phyloP scores from a whole-genome alignment of 2,113 vertebrate genomes.

The Coreoperca whiteheadi region DNA sequence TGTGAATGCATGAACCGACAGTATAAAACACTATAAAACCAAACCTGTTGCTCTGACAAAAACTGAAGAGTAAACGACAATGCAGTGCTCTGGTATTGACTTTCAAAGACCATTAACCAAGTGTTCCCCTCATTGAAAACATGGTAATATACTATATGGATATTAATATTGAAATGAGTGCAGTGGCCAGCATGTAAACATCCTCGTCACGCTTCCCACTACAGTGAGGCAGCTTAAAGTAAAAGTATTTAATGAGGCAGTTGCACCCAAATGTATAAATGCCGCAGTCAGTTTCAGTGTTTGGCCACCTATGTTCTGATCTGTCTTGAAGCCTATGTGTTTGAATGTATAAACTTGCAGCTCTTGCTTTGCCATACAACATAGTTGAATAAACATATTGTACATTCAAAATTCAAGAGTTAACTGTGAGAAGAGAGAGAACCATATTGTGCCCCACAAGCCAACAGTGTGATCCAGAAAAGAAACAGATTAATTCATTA shows the following conservation, averaged over 20 bases:
- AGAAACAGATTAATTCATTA: slow-evolving; percentile 63
- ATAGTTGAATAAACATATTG: slow-evolving; percentile 38
- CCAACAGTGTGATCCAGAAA: slow-evolving; percentile 5
- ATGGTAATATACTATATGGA: neutral
- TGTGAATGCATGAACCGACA: no score
- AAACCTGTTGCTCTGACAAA: neutral
- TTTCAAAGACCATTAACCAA: neutral
- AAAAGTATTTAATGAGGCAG: neutral
- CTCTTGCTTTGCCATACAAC: neutral
- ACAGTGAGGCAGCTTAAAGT: no score
- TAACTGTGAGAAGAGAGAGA: neutral
- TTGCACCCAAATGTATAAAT: neutral
- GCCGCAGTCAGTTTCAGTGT: neutral
- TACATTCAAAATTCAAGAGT: slow-evolving; percentile 38
- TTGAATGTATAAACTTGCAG: neutral
- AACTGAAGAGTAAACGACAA: neutral
- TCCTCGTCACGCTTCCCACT: neutral
- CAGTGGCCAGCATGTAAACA: neutral
- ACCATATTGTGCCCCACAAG: slow-evolving; percentile 36
- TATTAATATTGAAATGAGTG: neutral
- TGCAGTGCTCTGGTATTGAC: neutral
- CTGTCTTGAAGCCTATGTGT: neutral
- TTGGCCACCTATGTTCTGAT: neutral
- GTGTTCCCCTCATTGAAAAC: neutral
- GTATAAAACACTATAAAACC: no score